Percentiles rank a stretch among this genome's conserved stretches.
Evolutionary conservation across 2,113 vertebrate genomes (phyloP).

Genomic region (Empidonax alnorum): DNA sequence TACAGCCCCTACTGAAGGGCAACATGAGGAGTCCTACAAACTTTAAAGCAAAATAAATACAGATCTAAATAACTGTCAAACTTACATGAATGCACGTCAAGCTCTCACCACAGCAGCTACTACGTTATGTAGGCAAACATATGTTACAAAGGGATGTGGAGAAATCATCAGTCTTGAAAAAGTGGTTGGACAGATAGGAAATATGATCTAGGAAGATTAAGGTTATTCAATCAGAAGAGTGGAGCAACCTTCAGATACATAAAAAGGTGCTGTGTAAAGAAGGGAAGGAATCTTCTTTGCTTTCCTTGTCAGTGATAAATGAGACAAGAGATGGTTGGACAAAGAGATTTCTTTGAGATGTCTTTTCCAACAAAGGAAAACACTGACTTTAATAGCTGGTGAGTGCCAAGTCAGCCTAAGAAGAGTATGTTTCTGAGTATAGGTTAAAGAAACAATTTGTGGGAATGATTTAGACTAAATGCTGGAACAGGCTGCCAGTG

Average conservation of each 20-base stretch:
- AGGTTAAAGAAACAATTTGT: not conserved
- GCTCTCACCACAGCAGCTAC: not conserved
- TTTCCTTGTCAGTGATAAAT: not conserved
- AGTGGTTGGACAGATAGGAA: not conserved
- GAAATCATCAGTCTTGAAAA: not conserved
- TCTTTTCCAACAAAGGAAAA: not conserved
- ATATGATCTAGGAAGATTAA: not conserved
- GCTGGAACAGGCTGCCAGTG: not conserved
- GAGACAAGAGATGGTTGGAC: not conserved
- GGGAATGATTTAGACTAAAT: not conserved
- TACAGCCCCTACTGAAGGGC: rapidly evolving
- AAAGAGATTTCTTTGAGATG: not conserved
- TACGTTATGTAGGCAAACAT: not conserved
- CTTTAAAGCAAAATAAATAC: not conserved
- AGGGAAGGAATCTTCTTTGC: not conserved
- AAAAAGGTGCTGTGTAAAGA: not conserved
- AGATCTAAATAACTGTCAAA: not conserved
- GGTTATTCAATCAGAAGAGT: not conserved
- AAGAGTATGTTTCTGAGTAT: not conserved
- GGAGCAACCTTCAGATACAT: not conserved
- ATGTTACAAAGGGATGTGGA: not conserved
- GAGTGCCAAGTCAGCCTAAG: not conserved
- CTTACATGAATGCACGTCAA: not conserved
- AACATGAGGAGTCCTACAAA: not conserved
- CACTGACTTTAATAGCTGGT: not conserved